Conservation (phyloP, 2,113 vertebrate species). For the Gnathonemus echidnorhynchus region DNA sequence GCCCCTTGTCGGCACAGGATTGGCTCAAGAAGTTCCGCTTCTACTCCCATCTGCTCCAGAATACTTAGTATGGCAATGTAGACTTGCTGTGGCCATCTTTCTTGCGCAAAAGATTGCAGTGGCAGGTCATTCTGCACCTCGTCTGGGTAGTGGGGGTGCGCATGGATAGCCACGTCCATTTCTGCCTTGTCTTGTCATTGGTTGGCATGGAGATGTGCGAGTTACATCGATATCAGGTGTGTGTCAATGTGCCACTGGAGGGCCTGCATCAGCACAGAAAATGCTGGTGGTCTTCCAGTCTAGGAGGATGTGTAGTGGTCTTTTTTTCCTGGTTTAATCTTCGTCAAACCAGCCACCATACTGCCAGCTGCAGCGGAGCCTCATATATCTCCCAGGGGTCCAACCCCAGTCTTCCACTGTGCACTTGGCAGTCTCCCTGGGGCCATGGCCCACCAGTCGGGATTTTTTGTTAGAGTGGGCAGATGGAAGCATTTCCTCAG, state of each 20-base stretch:
- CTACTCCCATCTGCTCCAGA: neutral
- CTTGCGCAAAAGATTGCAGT: neutral
- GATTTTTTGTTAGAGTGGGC: neutral
- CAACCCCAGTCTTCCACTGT: neutral
- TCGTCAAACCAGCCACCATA: neutral
- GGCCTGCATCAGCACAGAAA: neutral
- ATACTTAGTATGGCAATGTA: neutral
- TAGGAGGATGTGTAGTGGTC: neutral
- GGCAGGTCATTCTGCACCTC: neutral
- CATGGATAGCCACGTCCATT: neutral
- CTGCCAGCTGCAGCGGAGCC: neutral
- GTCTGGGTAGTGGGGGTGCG: neutral
- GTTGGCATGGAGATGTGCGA: neutral
- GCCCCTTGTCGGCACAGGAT: neutral
- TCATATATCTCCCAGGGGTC: neutral
- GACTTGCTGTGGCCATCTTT: neutral
- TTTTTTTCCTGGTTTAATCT: neutral
- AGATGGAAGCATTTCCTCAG: neutral
- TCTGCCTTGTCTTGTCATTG: neutral
- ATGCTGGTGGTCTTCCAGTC: neutral
- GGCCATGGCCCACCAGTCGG: neutral
- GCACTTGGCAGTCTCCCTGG: neutral
- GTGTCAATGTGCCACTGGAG: neutral
- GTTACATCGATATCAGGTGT: neutral
- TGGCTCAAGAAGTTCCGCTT: neutral